Evolutionary conservation across 2,888 invertebrate genomes (phyloP), one percentile per base, ranked within the genome.

Genomic region (Beris chalybata): DNA sequence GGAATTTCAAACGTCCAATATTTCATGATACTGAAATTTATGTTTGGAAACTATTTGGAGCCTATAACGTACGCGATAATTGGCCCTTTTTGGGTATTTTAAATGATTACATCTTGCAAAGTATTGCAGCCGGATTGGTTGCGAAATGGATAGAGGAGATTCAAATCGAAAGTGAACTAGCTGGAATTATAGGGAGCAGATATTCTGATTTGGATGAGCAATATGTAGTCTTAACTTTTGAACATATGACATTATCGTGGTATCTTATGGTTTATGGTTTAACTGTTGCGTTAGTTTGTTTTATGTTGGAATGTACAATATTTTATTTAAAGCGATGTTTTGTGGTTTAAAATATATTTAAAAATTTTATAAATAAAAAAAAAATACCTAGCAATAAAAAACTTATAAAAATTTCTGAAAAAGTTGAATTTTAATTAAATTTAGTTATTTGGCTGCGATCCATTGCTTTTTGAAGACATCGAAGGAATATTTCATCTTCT

Each of bases 1-100:
- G 52, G 7, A 50, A 50, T 6, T n/a, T 61, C 29, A 50, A 15
- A 11, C 50, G n/a, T 12, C 50, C 50, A 13, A 7, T 61, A 15
- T 61, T 61, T 22, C 52, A 61, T 43, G 6, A 2, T 9, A 61
- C 61, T 5, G 50, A 61, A 9, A 61, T 61, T 11, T 50, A 50
- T 22, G 5, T 7, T 12, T 4, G 29, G 12, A 9, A 32, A 5
- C 11, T 43, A 11, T 32, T 50, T 32, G n/a, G 12, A 12, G 50
- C 50, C 7, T 11, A 50, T 32, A 4, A 50, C 29, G 22, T 61
- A n/a, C 31, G 50, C 12, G 4, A 1, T 2, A 50, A 61, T 52
- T 50, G 43, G 32, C 22, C 50, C 4, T 61, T 61, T 52, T 11
- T 50, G 22, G 12, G 38, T 11, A 43, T 50, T 4, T n/a, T 61